Base-by-base conservation (phyloP, 2,797 vertebrate genomes). In the Mycteria americana region DNA sequence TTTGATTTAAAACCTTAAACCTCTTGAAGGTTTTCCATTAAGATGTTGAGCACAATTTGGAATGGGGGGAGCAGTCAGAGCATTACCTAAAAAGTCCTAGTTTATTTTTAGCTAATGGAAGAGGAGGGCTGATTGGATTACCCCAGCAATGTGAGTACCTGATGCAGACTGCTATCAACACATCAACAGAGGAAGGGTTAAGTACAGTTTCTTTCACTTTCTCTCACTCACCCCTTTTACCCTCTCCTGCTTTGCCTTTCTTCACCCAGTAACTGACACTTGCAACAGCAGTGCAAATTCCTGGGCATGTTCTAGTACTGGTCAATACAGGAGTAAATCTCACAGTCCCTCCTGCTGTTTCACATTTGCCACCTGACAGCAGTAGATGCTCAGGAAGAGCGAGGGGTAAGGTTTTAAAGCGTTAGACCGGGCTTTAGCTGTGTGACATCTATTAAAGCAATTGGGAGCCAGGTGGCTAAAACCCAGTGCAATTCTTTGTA, bases 391-490 rank as follows among this genome's bases (percentile, higher is more conserved):
- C 84, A 76, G 56, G 68, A 87, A 78, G 88, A 83, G 43, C 2
- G 2, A 87, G 87, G 85, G 63, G 79, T 86, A 91, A 93, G 76
- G 67, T 89, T 93, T 94, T 81, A 86, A 92, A 94, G 87, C 89
- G 86, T 90, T 84, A 88, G 82, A 46, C 87, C 3, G 5, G 48
- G 59, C 53, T 95, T 93, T 86, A 97, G 79, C 87, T 5, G 3
- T 78, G 62, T 94, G 94, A 96, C 67, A 60, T 67, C 84, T 96
- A 92, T 97, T 97, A 96, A 91, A 93, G 96, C 88, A 94, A 92
- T 95, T 90, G 91, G 82, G 91, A 97, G 79, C 79, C 93, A 96
- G 96, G 93, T 97, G 97, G 92, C 92, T 95, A 95, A 97, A 97
- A 82, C 86, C 84, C 92, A 89, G 90, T 85, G 90, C 84, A 95